phyloP scores from a whole-genome alignment of 1,140 invertebrate genomes.

The Habropoda laboriosa region DNA sequence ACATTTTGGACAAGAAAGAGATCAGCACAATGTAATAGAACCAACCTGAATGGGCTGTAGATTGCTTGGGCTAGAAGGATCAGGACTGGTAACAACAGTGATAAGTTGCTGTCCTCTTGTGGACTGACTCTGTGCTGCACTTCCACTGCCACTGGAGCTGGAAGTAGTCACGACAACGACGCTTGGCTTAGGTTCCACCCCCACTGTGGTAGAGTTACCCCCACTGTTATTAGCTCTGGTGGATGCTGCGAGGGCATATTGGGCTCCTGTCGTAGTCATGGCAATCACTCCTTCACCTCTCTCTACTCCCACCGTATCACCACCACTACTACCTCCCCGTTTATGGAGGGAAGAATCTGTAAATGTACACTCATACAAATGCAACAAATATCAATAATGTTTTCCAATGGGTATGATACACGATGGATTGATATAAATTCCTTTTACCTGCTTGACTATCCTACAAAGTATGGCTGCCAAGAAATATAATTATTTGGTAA shows the following conservation, averaged over 20 bases:
- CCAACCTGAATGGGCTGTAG: slow-evolving; percentile 80
- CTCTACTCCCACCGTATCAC: slow-evolving; percentile 72
- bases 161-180: slow-evolving; percentile 80
- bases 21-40: slow-evolving; percentile 30
- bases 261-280: slow-evolving; percentile 82
- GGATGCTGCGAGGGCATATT: slow-evolving; percentile 80
- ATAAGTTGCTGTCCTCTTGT: slow-evolving; percentile 78
- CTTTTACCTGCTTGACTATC: background rate
- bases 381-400: slow-evolving; percentile 73
- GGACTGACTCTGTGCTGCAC: slow-evolving; percentile 75
- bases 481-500: background rate
- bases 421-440: background rate
- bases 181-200: slow-evolving; percentile 78
- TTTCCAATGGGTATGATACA: slow-evolving; percentile 29
- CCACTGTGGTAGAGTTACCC: slow-evolving; percentile 74
- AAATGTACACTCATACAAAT: slow-evolving; percentile 43
- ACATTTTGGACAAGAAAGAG: background rate
- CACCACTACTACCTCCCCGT: slow-evolving; percentile 71
- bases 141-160: slow-evolving; percentile 76
- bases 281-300: slow-evolving; percentile 79
- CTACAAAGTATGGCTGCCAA: background rate
- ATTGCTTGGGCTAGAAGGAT: slow-evolving; percentile 79
- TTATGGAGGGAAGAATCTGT: slow-evolving; percentile 75
- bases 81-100: slow-evolving; percentile 78
- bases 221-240: slow-evolving; percentile 77